These are phyloP conservation scores for Drosophila nr. fundita DNA, from an alignment of 2,888 invertebrate genomes.

Conservation along the genomic window DNA sequence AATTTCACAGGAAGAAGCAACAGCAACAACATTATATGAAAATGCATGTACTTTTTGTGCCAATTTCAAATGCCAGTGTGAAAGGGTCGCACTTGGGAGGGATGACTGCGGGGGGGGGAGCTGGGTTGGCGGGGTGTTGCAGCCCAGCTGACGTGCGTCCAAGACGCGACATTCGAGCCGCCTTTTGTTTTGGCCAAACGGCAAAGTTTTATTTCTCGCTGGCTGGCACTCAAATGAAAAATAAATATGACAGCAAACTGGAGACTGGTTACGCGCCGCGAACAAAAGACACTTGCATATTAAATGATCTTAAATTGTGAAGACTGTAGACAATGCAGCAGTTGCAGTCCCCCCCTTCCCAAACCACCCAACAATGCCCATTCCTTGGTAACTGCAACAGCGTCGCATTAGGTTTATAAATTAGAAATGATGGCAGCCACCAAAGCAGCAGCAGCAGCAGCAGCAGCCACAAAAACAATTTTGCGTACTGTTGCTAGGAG, in stretches of 20 bases:
- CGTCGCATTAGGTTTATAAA: constrained; percentile 78
- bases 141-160: constrained; percentile 72
- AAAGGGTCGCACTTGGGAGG: neutral
- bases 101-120: fast-evolving
- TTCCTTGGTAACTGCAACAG: constrained; percentile 51
- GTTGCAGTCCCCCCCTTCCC: neutral
- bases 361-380: neutral
- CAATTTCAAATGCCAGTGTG: constrained; percentile 45
- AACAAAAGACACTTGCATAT: constrained; percentile 78
- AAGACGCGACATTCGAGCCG: constrained; percentile 65
- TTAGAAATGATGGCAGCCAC: constrained; percentile 75
- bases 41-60: constrained; percentile 70
- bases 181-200: constrained; percentile 71
- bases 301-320: constrained; percentile 79
- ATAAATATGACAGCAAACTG: constrained; percentile 76
- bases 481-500: constrained; percentile 6
- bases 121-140: constrained; percentile 21
- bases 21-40: constrained; percentile 65
- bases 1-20: constrained; percentile 57
- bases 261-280: constrained; percentile 53
- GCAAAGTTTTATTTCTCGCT: constrained; percentile 75
- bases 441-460: constrained; percentile 51
- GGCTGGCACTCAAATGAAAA: constrained; percentile 75
- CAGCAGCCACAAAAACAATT: constrained; percentile 45
- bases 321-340: constrained; percentile 68